Conservation (phyloP, 2,888 invertebrate genomes). For the Polia nebulosa region DNA sequence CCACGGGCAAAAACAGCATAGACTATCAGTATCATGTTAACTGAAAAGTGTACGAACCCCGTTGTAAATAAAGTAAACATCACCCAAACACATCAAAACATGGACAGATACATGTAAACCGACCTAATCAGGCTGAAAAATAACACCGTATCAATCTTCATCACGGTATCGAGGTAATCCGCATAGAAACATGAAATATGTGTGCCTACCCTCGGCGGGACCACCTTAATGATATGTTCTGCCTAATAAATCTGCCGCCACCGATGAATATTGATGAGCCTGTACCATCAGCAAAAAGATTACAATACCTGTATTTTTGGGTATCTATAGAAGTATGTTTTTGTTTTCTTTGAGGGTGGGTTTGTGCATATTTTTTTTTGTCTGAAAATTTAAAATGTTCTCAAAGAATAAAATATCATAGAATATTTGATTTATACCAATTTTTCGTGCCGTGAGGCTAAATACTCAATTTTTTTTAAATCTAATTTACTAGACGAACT, state of each 20-base stretch:
- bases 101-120: not conserved
- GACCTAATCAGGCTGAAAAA: slow-evolving; percentile 53
- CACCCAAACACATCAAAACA: not conserved
- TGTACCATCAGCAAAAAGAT: slow-evolving; percentile 56
- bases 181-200: slow-evolving; percentile 66
- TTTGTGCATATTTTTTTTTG: not conserved
- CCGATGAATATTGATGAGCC: slow-evolving; percentile 84
- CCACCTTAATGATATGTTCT: slow-evolving; percentile 75
- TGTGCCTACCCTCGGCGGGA: slow-evolving; percentile 54
- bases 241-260: slow-evolving; percentile 82
- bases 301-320: slow-evolving; percentile 40
- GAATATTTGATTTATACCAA: too few species aligned
- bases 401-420: too few species aligned
- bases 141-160: slow-evolving; percentile 67
- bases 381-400: not conserved
- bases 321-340: slow-evolving; percentile 23
- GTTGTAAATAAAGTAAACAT: not conserved
- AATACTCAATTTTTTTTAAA: too few species aligned
- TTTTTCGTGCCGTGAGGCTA: too few species aligned
- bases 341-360: slow-evolving; percentile 8
- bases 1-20: too few species aligned
- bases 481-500: too few species aligned
- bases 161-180: slow-evolving; percentile 69
- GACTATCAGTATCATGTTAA: too few species aligned
- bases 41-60: too few species aligned